phyloP scores from a whole-genome alignment of 2,888 invertebrate genomes.

The Biston stratarius region DNA sequence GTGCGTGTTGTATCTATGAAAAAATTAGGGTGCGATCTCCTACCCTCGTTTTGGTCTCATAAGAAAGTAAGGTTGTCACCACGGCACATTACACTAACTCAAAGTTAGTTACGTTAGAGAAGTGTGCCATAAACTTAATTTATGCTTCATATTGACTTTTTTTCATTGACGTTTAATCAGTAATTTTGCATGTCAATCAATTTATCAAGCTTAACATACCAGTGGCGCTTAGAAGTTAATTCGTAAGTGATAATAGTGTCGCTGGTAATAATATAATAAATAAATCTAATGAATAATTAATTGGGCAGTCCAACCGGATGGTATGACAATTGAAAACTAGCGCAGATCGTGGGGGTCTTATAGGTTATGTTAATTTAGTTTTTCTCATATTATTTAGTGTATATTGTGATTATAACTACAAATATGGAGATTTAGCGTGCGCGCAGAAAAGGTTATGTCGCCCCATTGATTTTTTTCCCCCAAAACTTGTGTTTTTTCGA shows the following conservation, averaged over 20 bases:
- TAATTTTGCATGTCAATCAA: constrained; percentile 19
- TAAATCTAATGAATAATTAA: constrained; percentile 43
- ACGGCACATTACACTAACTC: no score
- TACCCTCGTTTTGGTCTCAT: no score
- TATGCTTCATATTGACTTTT: no score
- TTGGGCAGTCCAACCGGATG: constrained; percentile 36
- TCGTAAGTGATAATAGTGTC: constrained; percentile 24
- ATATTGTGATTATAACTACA: neutral
- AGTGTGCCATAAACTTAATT: no score
- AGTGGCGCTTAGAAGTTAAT: constrained; percentile 37
- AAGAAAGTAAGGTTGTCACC: no score
- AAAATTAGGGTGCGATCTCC: no score
- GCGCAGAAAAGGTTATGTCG: no score
- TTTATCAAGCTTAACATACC: constrained; percentile 32
- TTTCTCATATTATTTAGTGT: neutral
- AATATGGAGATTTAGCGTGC: neutral
- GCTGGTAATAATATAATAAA: constrained; percentile 24
- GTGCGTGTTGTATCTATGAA: no score
- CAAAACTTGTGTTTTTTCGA: no score
- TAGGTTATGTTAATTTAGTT: constrained; percentile 16
- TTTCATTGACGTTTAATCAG: no score
- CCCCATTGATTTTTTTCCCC: no score
- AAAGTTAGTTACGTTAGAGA: no score
- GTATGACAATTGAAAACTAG: constrained; percentile 41
- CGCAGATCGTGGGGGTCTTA: constrained; percentile 27